phyloP scores from a whole-genome alignment of 2,888 invertebrate species.

The Eupithecia dodoneata region DNA sequence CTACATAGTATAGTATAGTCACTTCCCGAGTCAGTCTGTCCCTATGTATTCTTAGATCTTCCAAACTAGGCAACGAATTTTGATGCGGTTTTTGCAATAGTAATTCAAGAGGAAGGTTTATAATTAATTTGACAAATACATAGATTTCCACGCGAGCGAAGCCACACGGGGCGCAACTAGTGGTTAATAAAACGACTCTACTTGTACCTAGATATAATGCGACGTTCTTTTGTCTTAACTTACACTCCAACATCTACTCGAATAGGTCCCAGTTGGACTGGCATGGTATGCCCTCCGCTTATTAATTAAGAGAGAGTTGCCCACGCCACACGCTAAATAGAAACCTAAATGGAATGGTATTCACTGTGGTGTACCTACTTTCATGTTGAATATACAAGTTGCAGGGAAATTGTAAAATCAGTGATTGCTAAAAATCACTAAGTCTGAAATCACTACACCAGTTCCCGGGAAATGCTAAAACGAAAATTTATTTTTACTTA shows the following conservation, averaged over 20 bases:
- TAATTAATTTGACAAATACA: too few species aligned
- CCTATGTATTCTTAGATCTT: too few species aligned
- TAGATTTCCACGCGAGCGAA: too few species aligned
- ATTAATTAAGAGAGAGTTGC: slow-evolving; percentile 73
- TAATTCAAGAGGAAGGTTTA: too few species aligned
- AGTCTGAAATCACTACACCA: not conserved
- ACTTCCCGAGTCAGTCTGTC: too few species aligned
- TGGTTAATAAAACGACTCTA: too few species aligned
- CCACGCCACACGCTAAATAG: slow-evolving; percentile 26
- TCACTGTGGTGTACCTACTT: slow-evolving; percentile 1
- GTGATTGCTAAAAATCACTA: not conserved
- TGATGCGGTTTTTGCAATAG: too few species aligned
- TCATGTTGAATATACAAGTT: not conserved
- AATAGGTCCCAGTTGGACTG: slow-evolving; percentile 39
- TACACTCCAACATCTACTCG: not conserved
- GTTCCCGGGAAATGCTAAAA: not conserved
- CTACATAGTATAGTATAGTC: too few species aligned
- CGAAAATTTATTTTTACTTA: not conserved
- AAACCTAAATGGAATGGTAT: not conserved
- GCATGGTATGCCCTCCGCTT: slow-evolving; percentile 59
- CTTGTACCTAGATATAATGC: not conserved
- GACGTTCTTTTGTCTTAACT: slow-evolving; percentile 22
- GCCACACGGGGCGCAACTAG: too few species aligned
- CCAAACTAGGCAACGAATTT: too few species aligned
- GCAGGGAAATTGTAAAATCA: not conserved